Base-by-base conservation (phyloP, 2,113 vertebrate species). In the Petrocephalus microphthalmus region DNA sequence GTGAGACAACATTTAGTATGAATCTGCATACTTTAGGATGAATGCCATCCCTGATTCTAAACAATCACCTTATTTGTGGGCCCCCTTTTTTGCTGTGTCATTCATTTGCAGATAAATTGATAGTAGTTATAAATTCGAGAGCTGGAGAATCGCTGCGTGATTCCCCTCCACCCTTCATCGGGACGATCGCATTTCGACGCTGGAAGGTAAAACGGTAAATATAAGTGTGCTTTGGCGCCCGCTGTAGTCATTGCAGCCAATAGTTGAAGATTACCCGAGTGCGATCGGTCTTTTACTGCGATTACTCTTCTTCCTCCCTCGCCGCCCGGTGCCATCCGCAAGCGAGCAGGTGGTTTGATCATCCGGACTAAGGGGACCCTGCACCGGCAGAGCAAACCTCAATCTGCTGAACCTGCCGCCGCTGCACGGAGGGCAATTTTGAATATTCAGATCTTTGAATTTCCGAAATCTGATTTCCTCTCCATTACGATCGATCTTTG, bases 331-430 rank as follows among this genome's bases (percentile, higher is more conserved):
- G 81, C 78, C 54, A 84, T 64, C 67, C n/a, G 60, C 82, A 49
- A 84, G 92, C 87, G 87, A 91, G 93, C 93, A 94, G 93, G 94
- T 94, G 93, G 92, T 91, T 87, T 74, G 29, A 89, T 94, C 93
- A 94, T 85, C 88, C 93, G 89, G 93, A 74, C 89, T 22, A 85
- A 89, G 71, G 90, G 90, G 89, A 93, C 91, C 82, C 87, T 89
- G 85, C 87, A 89, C 84, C 88, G 85, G 87, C 91, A 86, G 91
- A 86, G 89, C 91, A 71, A 57, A 93, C 89, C 29, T 67, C 93
- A 94, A 95, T 95, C 95, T 96, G 95, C 95, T 95, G 95, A 95
- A 92, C 93, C 78, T 88, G 90, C 89, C 90, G 91, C 60, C 22
- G 13, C 89, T 89, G 82, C 71, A 33, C 22, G 17, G 5, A 86